Evolutionary conservation across 1,140 invertebrate species (phyloP), one percentile per base, ranked within the genome.

Genomic region (Daktulosphaira vitifoliae): DNA sequence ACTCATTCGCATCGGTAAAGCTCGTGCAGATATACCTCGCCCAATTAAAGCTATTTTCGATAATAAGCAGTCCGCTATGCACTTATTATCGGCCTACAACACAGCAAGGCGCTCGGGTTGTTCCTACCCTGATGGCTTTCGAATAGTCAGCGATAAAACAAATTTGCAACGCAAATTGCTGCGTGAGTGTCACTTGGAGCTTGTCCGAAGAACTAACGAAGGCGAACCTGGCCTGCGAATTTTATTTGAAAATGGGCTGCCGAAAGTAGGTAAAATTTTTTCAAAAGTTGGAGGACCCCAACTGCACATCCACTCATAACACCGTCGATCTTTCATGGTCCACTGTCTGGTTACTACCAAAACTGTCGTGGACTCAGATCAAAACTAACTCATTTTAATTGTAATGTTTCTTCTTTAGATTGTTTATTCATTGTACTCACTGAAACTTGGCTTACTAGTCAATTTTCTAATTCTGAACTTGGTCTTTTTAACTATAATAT

Each of bases 71-170:
- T 51, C 49, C 15, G 49, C 49, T 2, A 2, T 25, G 3, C 11
- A 6, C 16, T 23, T 23, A 2, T 3, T 52, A 52, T 52, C 50
- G 1, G 15, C 26, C 23, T 52, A 29, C 26, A 18, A 37, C 26
- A 15, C 16, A 52, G 50, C 50, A 15, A 52, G 50, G 50, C 23
- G 18, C 9, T 52, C 26, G 1, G 29, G 50, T 16, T 16, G 23
- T 33, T 29, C 26, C 11, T 52, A 26, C 29, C 29, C 29, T 22
- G 49, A 51, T 51, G 26, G 49, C 9, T 51, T 51, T 51, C 25
- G 26, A 16, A 29, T 52, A 11, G 50, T 52, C 50, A 52, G 50
- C 6, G 50, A 52, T 16, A 52, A 52, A 52, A 52, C 50, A 18
- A 8, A 18, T 11, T 16, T 52, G 8, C 23, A 52, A 9, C 50